These are phyloP conservation scores for Origma solitaria DNA, from an alignment of 2,113 vertebrate genomes.

Conservation along the genomic window DNA sequence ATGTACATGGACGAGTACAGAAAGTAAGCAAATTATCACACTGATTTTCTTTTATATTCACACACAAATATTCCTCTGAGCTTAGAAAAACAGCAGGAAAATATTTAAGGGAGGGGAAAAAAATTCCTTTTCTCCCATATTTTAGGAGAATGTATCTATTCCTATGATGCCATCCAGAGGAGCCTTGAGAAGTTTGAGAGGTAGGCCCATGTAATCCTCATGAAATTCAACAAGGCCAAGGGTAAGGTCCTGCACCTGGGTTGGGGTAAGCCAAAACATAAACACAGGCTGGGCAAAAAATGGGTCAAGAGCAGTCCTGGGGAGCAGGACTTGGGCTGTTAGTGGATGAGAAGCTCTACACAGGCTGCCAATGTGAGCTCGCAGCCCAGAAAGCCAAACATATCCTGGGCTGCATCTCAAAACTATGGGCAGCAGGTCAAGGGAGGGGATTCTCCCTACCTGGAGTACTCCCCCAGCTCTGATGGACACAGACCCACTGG, in stretches of 20 bases:
- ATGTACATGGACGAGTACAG: neutral
- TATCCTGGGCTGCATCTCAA: neutral
- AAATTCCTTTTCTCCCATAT: neutral
- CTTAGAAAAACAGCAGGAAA: neutral
- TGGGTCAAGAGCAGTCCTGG: fast-evolving
- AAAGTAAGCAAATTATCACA: neutral
- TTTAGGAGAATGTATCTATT: neutral
- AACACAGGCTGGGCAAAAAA: neutral
- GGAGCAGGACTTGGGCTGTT: neutral
- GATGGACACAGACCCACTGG: neutral
- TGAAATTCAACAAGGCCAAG: neutral
- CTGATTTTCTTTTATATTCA: neutral
- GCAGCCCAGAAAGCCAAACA: neutral
- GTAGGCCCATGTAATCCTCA: no score
- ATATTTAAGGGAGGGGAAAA: neutral
- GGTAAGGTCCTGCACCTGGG: neutral
- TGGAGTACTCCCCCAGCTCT: neutral
- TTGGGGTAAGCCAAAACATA: neutral
- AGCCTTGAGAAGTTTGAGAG: neutral
- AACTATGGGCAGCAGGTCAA: neutral
- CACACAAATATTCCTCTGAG: neutral
- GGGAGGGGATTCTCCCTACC: neutral
- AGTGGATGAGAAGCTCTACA: neutral
- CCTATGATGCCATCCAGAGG: neutral
- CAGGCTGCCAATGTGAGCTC: neutral